Percentiles rank a stretch among this genome's conserved stretches.
Conservation (phyloP, 2,888 invertebrate species). For the Rhogogaster chlorosoma region DNA sequence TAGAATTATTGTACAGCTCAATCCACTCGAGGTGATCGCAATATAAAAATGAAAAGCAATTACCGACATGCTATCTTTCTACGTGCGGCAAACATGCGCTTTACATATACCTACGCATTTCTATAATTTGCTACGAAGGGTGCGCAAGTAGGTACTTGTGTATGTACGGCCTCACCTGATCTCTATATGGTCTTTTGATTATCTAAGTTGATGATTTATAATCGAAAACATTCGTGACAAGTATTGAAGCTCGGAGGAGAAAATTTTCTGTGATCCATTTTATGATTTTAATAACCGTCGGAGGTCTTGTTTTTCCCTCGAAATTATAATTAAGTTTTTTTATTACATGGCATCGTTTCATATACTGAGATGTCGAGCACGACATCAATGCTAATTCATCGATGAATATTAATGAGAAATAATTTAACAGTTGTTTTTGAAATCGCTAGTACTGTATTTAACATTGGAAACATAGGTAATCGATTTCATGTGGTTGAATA, state of each 20-base stretch:
- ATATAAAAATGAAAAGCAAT: not conserved
- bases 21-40: not conserved
- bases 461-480: not conserved
- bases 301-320: not conserved
- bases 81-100: not conserved
- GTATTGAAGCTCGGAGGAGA: not conserved
- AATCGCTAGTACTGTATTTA: not conserved
- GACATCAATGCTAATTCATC: constrained; percentile 1
- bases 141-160: not conserved
- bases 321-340: not conserved
- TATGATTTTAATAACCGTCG: not conserved
- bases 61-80: not conserved
- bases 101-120: not conserved
- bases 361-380: not conserved
- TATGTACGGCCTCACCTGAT: not conserved
- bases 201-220: not conserved
- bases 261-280: not conserved
- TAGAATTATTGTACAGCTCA: constrained; percentile 5
- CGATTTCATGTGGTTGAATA: not conserved
- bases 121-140: not conserved
- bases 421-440: constrained; percentile 23
- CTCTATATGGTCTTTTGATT: not conserved
- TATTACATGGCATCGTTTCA: not conserved
- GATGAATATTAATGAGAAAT: constrained; percentile 41
- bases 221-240: not conserved